Conservation (phyloP, 2,113 vertebrate genomes). For the Proteles cristata region DNA sequence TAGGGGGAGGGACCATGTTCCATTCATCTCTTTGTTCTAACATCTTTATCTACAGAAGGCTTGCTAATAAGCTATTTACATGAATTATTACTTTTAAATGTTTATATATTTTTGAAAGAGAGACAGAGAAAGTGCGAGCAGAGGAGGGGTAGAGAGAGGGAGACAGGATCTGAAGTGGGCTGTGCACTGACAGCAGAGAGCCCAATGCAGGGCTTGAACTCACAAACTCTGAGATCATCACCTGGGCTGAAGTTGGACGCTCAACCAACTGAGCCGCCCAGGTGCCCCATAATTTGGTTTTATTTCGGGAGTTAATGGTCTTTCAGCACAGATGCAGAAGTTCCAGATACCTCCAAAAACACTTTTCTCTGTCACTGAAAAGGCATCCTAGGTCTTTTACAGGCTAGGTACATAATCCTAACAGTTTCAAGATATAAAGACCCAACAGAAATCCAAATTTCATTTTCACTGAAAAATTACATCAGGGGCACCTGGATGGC, state of each 20-base stretch:
- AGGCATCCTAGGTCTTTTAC: not conserved
- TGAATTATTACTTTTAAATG: not conserved
- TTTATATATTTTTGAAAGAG: too few species aligned
- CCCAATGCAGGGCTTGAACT: too few species aligned
- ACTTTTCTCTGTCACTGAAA: not conserved
- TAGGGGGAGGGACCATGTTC: not conserved
- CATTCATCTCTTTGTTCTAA: not conserved
- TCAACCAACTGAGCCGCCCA: too few species aligned
- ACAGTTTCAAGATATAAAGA: not conserved
- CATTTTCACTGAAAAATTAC: conserved; percentile 18
- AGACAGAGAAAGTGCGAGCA: too few species aligned
- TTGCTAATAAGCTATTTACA: not conserved
- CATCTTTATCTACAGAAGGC: not conserved
- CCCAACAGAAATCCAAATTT: not conserved
- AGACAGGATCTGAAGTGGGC: too few species aligned
- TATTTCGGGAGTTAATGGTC: not conserved
- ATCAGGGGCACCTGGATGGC: not conserved
- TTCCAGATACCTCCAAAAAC: conserved; percentile 16
- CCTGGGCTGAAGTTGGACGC: too few species aligned
- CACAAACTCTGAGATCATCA: too few species aligned
- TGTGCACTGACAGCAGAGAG: too few species aligned
- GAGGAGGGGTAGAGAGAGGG: too few species aligned
- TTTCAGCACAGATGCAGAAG: conserved; percentile 30
- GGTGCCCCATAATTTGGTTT: not conserved
- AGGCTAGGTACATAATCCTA: not conserved